phyloP scores from a whole-genome alignment of 1,140 invertebrate genomes.

The Coptotermes formosanus region DNA sequence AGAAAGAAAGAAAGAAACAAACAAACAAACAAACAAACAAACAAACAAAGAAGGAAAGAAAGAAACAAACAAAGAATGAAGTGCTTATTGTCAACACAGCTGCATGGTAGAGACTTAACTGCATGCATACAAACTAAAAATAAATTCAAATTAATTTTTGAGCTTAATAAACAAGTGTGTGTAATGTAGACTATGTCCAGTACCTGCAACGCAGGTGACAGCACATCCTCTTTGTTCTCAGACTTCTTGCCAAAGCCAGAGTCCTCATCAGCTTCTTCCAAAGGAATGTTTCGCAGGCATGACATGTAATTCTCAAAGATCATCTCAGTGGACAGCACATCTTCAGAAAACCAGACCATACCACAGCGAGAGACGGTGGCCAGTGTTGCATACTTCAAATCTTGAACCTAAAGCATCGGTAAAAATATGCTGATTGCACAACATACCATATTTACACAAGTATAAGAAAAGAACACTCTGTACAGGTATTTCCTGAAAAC shows the following conservation, averaged over 20 bases:
- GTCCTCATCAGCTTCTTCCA: conserved; percentile 91
- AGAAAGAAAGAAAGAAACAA: neutral
- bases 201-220: conserved; percentile 78
- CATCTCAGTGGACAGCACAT: conserved; percentile 98
- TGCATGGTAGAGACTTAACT: no score
- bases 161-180: no score
- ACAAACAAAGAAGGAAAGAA: neutral
- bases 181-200: neutral
- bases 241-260: conserved; percentile 52
- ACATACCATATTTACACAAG: no score
- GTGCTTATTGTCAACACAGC: no score
- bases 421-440: neutral
- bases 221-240: conserved; percentile 68
- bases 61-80: neutral
- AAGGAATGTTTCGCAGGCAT: conserved; percentile 80
- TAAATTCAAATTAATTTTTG: no score
- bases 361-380: conserved; percentile 99
- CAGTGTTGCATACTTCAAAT: conserved; percentile 96
- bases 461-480: no score
- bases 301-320: conserved; percentile 96
- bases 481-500: no score
- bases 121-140: no score
- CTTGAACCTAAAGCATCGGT: conserved; percentile 72
- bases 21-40: neutral
- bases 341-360: conserved; percentile 99